Conservation (phyloP, 2,797 vertebrate species). For the Bradypodion pumilum region DNA sequence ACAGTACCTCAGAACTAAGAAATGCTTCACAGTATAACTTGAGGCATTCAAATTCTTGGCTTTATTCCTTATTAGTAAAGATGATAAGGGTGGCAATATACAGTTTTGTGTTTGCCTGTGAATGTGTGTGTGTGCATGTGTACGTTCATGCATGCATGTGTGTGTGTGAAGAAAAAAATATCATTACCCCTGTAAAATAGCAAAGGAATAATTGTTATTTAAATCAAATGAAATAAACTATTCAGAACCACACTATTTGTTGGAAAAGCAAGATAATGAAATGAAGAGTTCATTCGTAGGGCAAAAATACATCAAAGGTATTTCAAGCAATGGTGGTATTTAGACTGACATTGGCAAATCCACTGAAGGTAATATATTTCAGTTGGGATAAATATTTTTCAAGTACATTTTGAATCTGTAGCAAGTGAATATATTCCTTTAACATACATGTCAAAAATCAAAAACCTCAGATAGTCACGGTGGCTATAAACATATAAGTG, state of each 20-base stretch:
- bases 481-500: conserved; percentile 5
- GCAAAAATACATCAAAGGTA: conserved; percentile 18
- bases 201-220: conserved; percentile 39
- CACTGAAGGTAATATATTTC: not conserved
- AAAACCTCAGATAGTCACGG: not conserved
- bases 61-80: conserved; percentile 25
- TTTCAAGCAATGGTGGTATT: conserved; percentile 22
- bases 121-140: not conserved
- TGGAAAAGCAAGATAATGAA: conserved; percentile 34
- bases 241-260: conserved; percentile 29
- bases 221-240: conserved; percentile 44
- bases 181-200: conserved; percentile 42
- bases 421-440: conserved; percentile 4
- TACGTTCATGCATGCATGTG: not conserved
- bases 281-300: conserved; percentile 49
- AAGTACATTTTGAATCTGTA: conserved; percentile 18
- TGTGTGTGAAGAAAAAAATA: conserved; percentile 31
- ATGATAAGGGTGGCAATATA: conserved; percentile 28
- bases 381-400: not conserved
- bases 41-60: conserved; percentile 33
- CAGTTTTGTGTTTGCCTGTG: conserved; percentile 29
- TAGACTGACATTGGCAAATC: conserved; percentile 26
- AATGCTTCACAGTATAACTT: conserved; percentile 8
- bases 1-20: not conserved
- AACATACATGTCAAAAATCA: not conserved